These are phyloP conservation scores for Acanthisitta chloris DNA, from an alignment of 2,113 vertebrate genomes.

Conservation along the genomic window DNA sequence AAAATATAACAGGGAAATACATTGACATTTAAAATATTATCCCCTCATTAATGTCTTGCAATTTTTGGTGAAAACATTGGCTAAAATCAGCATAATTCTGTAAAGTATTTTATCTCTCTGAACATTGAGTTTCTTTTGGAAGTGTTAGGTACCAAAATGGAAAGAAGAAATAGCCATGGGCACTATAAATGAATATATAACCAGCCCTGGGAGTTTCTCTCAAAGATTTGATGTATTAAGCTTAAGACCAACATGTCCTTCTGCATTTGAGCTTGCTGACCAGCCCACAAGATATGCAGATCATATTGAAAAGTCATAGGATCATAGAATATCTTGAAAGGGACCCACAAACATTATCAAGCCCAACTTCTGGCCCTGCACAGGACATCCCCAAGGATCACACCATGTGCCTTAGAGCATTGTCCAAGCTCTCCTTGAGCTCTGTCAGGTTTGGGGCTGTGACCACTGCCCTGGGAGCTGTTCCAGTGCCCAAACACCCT, in stretches of 20 bases:
- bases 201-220: not conserved
- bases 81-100: not conserved
- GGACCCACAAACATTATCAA: not conserved
- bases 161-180: rapidly evolving
- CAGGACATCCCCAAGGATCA: not conserved
- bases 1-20: not conserved
- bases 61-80: not conserved
- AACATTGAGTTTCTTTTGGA: not conserved
- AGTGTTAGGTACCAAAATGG: not conserved
- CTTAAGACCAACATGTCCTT: not conserved
- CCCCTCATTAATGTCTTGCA: not conserved
- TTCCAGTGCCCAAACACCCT: not conserved
- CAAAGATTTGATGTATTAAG: not conserved
- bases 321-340: not conserved
- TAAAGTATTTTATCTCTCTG: not conserved
- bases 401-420: rapidly evolving
- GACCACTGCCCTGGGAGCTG: not conserved
- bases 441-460: not conserved
- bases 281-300: not conserved
- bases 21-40: constrained; percentile 12
- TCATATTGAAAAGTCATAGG: not conserved
- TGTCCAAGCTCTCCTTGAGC: not conserved
- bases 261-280: not conserved
- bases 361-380: not conserved
- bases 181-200: not conserved